Evolutionary conservation across 2,888 invertebrate species (phyloP), one percentile per base, ranked within the genome.

Genomic region (Dichetophora obliterata): DNA sequence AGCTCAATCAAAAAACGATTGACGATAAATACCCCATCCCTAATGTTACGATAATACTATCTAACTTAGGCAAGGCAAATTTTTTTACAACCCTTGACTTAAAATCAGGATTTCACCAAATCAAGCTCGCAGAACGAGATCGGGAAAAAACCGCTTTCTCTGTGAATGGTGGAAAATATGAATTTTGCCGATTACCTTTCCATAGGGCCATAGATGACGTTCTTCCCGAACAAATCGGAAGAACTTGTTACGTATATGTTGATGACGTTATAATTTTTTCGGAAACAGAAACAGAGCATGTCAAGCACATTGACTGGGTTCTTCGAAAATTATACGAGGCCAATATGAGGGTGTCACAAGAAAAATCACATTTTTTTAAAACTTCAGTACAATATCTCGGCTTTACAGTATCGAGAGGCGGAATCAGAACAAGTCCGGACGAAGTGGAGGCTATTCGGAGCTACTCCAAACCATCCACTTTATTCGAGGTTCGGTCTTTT

Each of bases 401-500:
- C 5, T 24, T 19, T 22, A 8, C n/a, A 59, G 8, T 59, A 22
- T 11, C 11, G 1, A 4, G 5, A 14, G 2, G 24, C 1, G 61
- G 61, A 22, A 61, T 61, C 1, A 19, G 27, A 22, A 22, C 61
- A 61, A 11, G 24, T 24, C 43, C 71, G 0, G 16, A 54, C 3
- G 54, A 71, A 16, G 9, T 71, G 0, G 11, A 37, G 4, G 59
- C 16, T 16, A 71, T 71, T 37, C 31, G 2, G 6, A 11, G 16
- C 11, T 34, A 0, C 24, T 19, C 0, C 16, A 24, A 0, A 14
- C 57, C 37, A 16, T 22, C 61, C 9, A 61, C 61, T 27, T 71
- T 71, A 19, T n/a, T 54, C 34, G 22, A 54, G 22, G 24, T 75
- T 19, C 22, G 59, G 43, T 75, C 68, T 37, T 75, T 75, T 54